phyloP scores from a whole-genome alignment of 1,140 invertebrate genomes.

The Pristionchus pacificus region DNA sequence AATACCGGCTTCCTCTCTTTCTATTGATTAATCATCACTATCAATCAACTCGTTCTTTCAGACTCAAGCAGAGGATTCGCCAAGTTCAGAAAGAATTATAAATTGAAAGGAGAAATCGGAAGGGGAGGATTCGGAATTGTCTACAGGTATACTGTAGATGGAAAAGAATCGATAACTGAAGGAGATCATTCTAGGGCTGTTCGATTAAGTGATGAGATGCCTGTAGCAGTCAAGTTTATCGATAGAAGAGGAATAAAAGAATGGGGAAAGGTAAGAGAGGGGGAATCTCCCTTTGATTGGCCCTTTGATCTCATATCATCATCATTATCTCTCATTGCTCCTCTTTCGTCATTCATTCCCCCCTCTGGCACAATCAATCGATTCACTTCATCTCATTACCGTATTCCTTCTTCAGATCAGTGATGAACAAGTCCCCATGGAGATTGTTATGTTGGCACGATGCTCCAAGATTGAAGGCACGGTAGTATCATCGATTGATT shows the following conservation, averaged over 20 bases:
- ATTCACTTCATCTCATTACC: not conserved
- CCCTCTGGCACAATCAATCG: not conserved
- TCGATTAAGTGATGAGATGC: conserved; percentile 59
- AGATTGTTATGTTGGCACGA: conserved; percentile 66
- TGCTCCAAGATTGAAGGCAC: conserved; percentile 63
- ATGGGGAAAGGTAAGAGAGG: conserved; percentile 59
- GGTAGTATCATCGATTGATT: too few relatives aligned
- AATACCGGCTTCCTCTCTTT: conserved; percentile 1
- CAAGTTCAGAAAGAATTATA: conserved; percentile 59
- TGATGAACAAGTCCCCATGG: conserved; percentile 63
- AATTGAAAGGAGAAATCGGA: conserved; percentile 63
- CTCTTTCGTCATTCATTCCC: not conserved
- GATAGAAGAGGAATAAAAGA: conserved; percentile 65
- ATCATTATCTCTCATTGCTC: not conserved
- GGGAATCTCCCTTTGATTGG: not conserved
- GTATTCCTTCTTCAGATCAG: conserved; percentile 13
- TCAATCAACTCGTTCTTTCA: not conserved
- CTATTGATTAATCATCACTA: not conserved
- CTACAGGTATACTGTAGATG: conserved; percentile 53
- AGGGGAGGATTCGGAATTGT: conserved; percentile 70
- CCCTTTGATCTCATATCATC: not conserved
- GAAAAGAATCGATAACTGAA: not conserved
- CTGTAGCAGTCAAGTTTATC: conserved; percentile 68
- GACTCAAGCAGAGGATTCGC: conserved; percentile 45
- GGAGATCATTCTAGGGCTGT: conserved; percentile 62